Base-by-base conservation (phyloP, 2,113 vertebrate genomes). In the Cebus imitator region DNA sequence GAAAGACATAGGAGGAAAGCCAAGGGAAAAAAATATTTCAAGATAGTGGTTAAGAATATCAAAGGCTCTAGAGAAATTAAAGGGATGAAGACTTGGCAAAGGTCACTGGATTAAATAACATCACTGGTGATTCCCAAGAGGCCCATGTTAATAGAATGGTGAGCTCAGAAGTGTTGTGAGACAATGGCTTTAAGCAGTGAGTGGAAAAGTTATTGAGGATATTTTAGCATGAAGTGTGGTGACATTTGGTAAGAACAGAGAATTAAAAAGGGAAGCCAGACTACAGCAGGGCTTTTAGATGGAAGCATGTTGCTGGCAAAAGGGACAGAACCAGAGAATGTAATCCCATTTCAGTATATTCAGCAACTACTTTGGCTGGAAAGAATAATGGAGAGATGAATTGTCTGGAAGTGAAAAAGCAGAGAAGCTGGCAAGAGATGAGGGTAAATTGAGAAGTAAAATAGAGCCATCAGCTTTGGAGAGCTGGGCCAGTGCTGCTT, bases 361-460 rank as follows among this genome's bases (percentile, higher is more conserved):
- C 23, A 68, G 83, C 58, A 35, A 50, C 4, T 68, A 79, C n/a
- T 35, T 50, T 66, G 64, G 81, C 50, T 82, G 5, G 82, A 96
- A 78, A 82, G 58, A 45, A 89, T 87, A 90, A 91, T 23, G 6
- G 86, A 84, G 57, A 84, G 68, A 90, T 20, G 10, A 50, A 11
- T 52, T 84, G 23, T 27, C 50, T 84, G 13, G 27, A 95, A 52
- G 35, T n/a, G 13, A 87, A 93, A 76, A 82, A 83, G 87, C 68
- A 80, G 92, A 93, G 75, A 80, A 80, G 25, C 16, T 88, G 81
- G 64, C 85, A 50, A 92, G 87, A 80, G 43, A 79, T n/a, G 61
- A 79, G 84, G 52, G 27, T 55, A 78, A 27, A 43, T 0, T 85
- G 50, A 88, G 72, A 93, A 83, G 86, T 85, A 68, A 57, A 72